A percentile compares a stretch with the other conserved stretches of the same genome.
Evolutionary conservation across 37 sponge, comb jelly and placozoan species (phyloP).

Genomic region (Halisarca cf. caerulea): DNA sequence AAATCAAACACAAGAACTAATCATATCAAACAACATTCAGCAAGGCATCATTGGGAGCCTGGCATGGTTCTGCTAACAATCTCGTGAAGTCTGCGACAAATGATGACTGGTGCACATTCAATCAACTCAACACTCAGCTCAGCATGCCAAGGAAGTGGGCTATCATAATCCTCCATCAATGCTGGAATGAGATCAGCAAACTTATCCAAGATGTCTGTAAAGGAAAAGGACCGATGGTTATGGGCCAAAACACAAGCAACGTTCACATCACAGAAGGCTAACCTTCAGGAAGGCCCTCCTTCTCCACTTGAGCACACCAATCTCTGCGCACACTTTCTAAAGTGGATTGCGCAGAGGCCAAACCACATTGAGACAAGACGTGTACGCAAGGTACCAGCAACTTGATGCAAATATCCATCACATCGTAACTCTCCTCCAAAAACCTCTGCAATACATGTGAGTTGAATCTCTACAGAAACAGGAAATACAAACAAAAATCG

Average conservation of each 20-base stretch:
- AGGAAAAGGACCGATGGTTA: too few species aligned
- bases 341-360: too few species aligned
- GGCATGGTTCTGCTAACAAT: too few species aligned
- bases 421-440: not conserved
- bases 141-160: not conserved
- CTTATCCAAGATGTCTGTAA: not conserved
- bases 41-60: too few species aligned
- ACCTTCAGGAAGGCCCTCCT: slow-evolving; percentile 54
- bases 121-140: not conserved
- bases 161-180: not conserved
- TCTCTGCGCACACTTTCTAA: slow-evolving; percentile 31
- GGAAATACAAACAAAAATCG: too few species aligned
- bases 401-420: not conserved
- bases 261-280: not conserved
- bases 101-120: not conserved
- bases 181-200: slow-evolving; percentile 7
- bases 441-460: not conserved
- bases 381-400: slow-evolving; percentile 12
- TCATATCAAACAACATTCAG: too few species aligned
- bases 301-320: slow-evolving; percentile 62
- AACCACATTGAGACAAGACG: not conserved
- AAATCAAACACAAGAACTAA: too few species aligned
- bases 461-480: too few species aligned
- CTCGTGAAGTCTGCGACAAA: not conserved
- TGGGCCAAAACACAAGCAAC: too few species aligned